Percentiles rank a stretch among this genome's conserved stretches.
Evolutionary conservation across 2,113 vertebrate genomes (phyloP).

Genomic region (Ammodytes marinus): DNA sequence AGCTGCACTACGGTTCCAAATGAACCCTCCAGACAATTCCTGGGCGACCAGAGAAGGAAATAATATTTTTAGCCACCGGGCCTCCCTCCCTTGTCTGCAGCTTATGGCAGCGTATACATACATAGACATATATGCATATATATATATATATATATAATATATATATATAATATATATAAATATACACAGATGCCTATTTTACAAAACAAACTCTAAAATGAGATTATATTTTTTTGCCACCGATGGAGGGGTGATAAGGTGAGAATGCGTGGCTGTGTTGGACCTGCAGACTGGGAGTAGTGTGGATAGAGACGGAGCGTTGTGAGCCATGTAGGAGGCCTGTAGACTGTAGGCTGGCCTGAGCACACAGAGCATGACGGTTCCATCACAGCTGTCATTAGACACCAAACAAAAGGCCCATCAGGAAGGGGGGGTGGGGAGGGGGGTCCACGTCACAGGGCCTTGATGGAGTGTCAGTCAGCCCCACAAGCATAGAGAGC

Average conservation of each 20-base stretch:
- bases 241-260: conserved; percentile 46
- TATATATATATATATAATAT: neutral
- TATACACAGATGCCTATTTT: conserved; percentile 42
- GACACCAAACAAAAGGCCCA: conserved; percentile 75
- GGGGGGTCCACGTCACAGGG: conserved; percentile 50
- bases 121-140: conserved; percentile 32
- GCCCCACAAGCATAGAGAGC: conserved; percentile 39
- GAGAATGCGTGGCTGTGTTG: conserved; percentile 26
- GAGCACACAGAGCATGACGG: conserved; percentile 81
- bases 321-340: conserved; percentile 33
- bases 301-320: conserved; percentile 19
- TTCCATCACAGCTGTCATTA: conserved; percentile 84
- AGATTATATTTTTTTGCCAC: conserved; percentile 42
- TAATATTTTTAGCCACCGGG: conserved; percentile 70
- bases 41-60: conserved; percentile 65
- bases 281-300: conserved; percentile 36
- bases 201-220: conserved; percentile 41
- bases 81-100: conserved; percentile 46
- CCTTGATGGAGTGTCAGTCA: conserved; percentile 66
- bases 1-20: conserved; percentile 83
- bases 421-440: conserved; percentile 46
- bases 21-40: conserved; percentile 84
- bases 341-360: conserved; percentile 52
- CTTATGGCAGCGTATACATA: conserved; percentile 20
- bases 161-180: conserved; percentile 3